A percentile compares a stretch with the other conserved stretches of the same genome.
Evolutionary conservation across 2,888 invertebrate genomes (phyloP).

Genomic region (Cheilosia soror): DNA sequence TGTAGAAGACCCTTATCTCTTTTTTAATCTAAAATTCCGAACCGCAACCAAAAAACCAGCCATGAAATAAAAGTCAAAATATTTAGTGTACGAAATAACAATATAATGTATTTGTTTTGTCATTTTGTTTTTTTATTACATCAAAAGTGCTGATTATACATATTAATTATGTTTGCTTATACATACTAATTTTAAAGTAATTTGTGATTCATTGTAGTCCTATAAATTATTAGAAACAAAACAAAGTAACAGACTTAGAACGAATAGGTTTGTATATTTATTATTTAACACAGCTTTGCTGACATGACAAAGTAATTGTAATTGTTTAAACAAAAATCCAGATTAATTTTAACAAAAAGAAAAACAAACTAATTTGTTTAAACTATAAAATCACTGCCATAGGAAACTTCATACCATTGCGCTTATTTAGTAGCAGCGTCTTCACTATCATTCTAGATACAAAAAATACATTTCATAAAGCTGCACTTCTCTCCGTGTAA

Average conservation of each 20-base stretch:
- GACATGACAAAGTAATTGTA: background rate
- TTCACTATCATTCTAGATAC: slow-evolving; percentile 1
- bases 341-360: background rate
- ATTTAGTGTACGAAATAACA: slow-evolving; percentile 76
- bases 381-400: slow-evolving; percentile 4
- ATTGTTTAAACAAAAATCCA: too few species aligned
- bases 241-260: slow-evolving; percentile 13
- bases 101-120: slow-evolving; percentile 69
- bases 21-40: too few species aligned
- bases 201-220: slow-evolving; percentile 62
- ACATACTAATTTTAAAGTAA: slow-evolving; percentile 67
- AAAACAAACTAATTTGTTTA: background rate
- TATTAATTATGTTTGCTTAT: slow-evolving; percentile 68
- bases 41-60: too few species aligned
- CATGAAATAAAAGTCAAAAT: background rate
- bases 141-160: slow-evolving; percentile 77
- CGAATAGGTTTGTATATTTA: background rate
- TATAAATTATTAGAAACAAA: slow-evolving; percentile 3
- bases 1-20: too few species aligned
- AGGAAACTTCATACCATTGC: slow-evolving; percentile 69
- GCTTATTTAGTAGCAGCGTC: slow-evolving; percentile 29
- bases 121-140: slow-evolving; percentile 74
- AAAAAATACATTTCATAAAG: slow-evolving; percentile 29
- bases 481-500: background rate
- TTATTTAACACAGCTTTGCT: slow-evolving; percentile 20